phyloP scores from a whole-genome alignment of 2,888 invertebrate genomes.

The Erannis defoliaria region DNA sequence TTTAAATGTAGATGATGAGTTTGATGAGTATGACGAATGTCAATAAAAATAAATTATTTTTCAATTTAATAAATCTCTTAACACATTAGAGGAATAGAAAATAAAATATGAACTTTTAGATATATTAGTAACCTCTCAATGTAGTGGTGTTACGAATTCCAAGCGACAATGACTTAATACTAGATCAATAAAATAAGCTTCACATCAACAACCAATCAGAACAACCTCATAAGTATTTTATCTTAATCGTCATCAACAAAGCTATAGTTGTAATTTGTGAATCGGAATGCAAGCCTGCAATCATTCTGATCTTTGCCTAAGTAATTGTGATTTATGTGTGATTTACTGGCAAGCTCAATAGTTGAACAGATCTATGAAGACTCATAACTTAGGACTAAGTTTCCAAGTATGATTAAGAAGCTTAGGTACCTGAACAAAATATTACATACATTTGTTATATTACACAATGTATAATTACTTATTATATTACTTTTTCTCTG shows the following conservation, averaged over 20 bases:
- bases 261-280: constrained; percentile 35
- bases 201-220: constrained; percentile 22
- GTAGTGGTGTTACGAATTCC: background rate
- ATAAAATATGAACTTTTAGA: no score
- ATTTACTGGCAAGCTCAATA: constrained; percentile 25
- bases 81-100: no score
- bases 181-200: background rate
- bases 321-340: constrained; percentile 37
- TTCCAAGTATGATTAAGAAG: no score
- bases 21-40: no score
- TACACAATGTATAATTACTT: no score
- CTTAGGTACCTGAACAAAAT: background rate
- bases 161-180: constrained; percentile 7
- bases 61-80: no score
- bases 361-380: constrained; percentile 19
- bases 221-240: constrained; percentile 26
- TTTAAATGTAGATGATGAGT: no score
- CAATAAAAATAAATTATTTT: no score
- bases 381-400: background rate
- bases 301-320: constrained; percentile 28
- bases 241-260: constrained; percentile 34
- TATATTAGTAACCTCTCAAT: no score
- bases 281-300: constrained; percentile 30
- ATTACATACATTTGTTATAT: no score
- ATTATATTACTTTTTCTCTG: no score